Evolutionary conservation across 1,140 invertebrate genomes (phyloP), one percentile per base, ranked within the genome.

Genomic region (Onthophagus taurus): DNA sequence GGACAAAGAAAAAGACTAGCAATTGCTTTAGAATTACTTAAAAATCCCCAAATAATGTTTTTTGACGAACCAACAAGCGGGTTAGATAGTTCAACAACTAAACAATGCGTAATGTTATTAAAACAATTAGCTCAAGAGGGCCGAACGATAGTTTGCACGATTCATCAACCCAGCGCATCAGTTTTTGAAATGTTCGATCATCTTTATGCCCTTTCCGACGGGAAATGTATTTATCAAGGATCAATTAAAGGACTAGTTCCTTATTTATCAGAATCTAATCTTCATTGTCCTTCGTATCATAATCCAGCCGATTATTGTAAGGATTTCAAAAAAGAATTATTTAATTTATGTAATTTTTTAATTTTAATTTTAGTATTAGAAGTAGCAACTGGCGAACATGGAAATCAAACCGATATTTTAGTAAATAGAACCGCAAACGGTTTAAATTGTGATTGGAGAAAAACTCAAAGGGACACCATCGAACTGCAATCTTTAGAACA

Each of bases 11-110:
- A 92, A 66, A 72, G 89, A 53, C 68, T 95, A 2, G 82, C 85
- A 2, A 90, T 95, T 38, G 89, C 89, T n/a, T 67, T 91, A 24
- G 83, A 87, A 62, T 61, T 87, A 45, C 70, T 93, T 36, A 89
- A 83, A 57, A 90, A 94, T 66, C 90, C 90, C 5, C 85, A 88
- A 3, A 73, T 94, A 6, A 80, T 95, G 72, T 91, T 93, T 67
- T 81, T 95, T 53, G 91, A 95, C 62, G 91, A 95, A 63, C 90
- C 90, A 30, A 95, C 90, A 4, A 92, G 88, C 54, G 89, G 89
- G 19, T 64, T 94, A 45, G 89, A 94, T 65, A 90, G 85, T 53
- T 78, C 83, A 4, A 79, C 85, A 2, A 89, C 86, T 46, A 81
- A 83, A 43, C 88, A 91, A 49, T 89, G 89, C 48, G 72, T 94